Conservation (phyloP, 1,140 invertebrate species). For the Ganaspis sp. region DNA sequence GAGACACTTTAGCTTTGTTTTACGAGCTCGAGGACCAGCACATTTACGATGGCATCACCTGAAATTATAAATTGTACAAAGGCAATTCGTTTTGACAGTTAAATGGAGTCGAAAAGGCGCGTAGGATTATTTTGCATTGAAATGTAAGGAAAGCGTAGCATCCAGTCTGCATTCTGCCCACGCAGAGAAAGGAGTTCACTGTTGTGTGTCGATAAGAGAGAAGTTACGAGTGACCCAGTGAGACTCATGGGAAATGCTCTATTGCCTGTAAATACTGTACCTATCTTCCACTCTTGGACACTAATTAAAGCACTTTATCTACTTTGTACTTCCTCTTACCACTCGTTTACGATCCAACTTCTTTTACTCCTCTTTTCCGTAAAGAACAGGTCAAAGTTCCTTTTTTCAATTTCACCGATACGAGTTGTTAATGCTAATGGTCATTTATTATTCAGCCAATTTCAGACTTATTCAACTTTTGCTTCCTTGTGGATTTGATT, state of each 20-base stretch:
- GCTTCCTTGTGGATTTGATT: no score
- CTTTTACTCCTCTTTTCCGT: no score
- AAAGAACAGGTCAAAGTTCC: no score
- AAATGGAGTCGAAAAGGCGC: slow-evolving; percentile 14
- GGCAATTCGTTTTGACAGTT: slow-evolving; percentile 27
- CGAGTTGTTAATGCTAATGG: no score
- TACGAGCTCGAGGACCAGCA: neutral
- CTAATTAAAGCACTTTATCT: slow-evolving; percentile 21
- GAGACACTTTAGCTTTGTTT: slow-evolving; percentile 13
- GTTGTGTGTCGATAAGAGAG: slow-evolving; percentile 13
- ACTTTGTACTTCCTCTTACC: neutral
- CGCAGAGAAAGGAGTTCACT: slow-evolving; percentile 22
- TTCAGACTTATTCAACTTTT: no score
- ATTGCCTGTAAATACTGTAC: slow-evolving; percentile 2
- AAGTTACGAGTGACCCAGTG: slow-evolving; percentile 28
- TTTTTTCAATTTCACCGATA: no score
- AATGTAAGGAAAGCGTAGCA: slow-evolving; percentile 21
- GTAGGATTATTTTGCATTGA: slow-evolving; percentile 23
- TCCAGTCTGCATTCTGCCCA: slow-evolving; percentile 25
- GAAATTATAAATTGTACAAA: slow-evolving; percentile 28
- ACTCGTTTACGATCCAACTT: neutral
- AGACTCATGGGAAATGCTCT: slow-evolving; percentile 30
- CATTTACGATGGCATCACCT: slow-evolving; percentile 20
- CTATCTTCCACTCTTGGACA: slow-evolving; percentile 1
- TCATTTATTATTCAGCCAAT: no score